Base-by-base conservation (phyloP, 2,797 vertebrate species). In the Crocidura indochinensis region DNA sequence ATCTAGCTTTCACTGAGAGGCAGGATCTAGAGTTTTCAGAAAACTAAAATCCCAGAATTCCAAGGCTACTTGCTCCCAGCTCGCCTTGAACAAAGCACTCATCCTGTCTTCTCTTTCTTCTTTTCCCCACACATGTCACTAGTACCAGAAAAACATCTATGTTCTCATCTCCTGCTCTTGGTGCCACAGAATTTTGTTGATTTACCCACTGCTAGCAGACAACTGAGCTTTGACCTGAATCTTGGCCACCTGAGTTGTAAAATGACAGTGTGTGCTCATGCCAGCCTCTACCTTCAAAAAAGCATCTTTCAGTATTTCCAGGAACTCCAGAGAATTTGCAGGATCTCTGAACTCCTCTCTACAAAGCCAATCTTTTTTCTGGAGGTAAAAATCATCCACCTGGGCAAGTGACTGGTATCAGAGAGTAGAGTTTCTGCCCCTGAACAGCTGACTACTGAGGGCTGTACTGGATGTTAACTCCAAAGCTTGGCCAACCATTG, bases 1-100 rank as follows among this genome's bases (percentile, higher is more conserved):
- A 95, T 29, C 73, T 44, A 72, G 74, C 69, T 87, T 74, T 83
- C 72, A 77, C 56, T 80, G 80, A 87, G 67, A 67, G 78, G 20
- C 0, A 3, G 56, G 20, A 51, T 71, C 31, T 87, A 22, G 64
- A 75, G 17, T 94, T 91, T 91, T 24, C 85, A 84, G 15, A 17
- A 53, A 38, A 24, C 10, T 84, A 31, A 90, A 87, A 74, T 69
- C 64, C 38, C 46, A 46, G 72, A 38, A 11, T 38, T 56, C 64
- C 75, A n/a, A n/a, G 20, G 8, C 65, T 17, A 53, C 22, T 44
- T 56, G 47, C 27, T 49, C 49, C 20, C 44, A 31, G 71, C 81
- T 65, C 27, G 15, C n/a, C n/a, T 71, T 69, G 60, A 82, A 85
- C 71, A 64, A 47, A 47, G 49, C 72, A 60, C 53, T 44, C 38